Evolutionary conservation across 2,113 vertebrate species (phyloP), one percentile per base, ranked within the genome.

Genomic region (Bufo gargarizans): DNA sequence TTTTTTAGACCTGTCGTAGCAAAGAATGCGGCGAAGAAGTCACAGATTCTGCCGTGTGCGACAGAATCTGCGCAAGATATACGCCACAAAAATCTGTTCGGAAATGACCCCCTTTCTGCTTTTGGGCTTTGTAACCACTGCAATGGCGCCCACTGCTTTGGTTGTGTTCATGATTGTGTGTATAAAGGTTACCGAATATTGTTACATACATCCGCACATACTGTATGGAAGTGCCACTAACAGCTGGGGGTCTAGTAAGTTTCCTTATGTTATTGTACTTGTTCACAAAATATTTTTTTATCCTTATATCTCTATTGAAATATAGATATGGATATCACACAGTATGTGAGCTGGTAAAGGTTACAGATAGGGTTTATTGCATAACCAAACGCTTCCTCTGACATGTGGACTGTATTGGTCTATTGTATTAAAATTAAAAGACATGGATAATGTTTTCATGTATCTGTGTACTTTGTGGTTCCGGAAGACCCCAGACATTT

Each of bases 371-470:
- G 6, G 47, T 50, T 6, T 77, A 17, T 77, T 76, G 7, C 19
- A 50, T 77, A 50, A 77, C 74, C 11, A 20, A 55, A 56, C 22
- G 4, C n/a, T 78, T 78, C 19, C 77, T 55, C 50, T 56, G 19
- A 78, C 77, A 78, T 4, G 9, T 49, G 59, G 2, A 49, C 63
- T 47, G 5, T 65, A 63, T 65, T 49, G 14, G 63, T 69, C 50
- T 16, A 67, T 71, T 84, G 65, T 84, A 76, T 53, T 56, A 33
- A 79, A 63, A 43, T 14, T 22, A 78, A 22, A 9, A 9, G 58
- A 55, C 85, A 67, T 22, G 47, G n/a, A 56, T 86, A 79, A 67
- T 79, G 85, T 63, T 63, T 56, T 65, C 20, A 43, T 67, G 56
- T 33, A 19, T 43, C 67, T 74, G 45, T 43, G 55, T 8, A 43